phyloP scores from a whole-genome alignment of 2,888 invertebrate species.

The Diarsia brunnea region DNA sequence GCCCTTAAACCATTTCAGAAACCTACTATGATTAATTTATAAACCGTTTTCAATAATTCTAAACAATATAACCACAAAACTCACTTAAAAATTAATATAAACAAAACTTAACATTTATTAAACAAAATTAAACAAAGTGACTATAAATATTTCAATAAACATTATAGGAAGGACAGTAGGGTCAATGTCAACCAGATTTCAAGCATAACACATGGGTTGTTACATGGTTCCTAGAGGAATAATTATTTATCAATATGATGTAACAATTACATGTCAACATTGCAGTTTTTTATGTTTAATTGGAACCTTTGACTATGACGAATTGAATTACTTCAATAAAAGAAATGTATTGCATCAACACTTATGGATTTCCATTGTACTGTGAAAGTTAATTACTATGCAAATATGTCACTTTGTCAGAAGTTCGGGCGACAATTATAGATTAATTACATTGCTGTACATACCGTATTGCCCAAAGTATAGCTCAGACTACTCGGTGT shows the following conservation, averaged over 20 bases:
- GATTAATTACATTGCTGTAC: slow-evolving; percentile 53
- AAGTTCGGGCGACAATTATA: slow-evolving; percentile 1
- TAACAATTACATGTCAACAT: slow-evolving; percentile 34
- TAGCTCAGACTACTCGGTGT: slow-evolving; percentile 89
- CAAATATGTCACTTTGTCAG: slow-evolving; percentile 31
- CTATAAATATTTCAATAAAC: neutral
- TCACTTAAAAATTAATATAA: neutral
- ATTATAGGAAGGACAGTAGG: neutral
- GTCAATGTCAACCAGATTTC: slow-evolving; percentile 27
- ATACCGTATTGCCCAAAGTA: slow-evolving; percentile 88
- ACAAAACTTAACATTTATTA: neutral
- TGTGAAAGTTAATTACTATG: slow-evolving; percentile 58
- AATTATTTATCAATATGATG: slow-evolving; percentile 19
- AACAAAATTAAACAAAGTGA: neutral
- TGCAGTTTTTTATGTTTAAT: slow-evolving; percentile 3
- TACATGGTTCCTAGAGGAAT: neutral
- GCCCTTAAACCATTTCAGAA: neutral
- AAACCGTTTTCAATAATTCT: neutral
- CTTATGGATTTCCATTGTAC: slow-evolving; percentile 30
- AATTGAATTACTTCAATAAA: neutral
- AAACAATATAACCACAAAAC: neutral
- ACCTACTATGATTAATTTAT: neutral
- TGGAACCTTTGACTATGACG: slow-evolving; percentile 24
- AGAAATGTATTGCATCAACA: slow-evolving; percentile 18
- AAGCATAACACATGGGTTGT: neutral